Evolutionary conservation across 2,888 invertebrate genomes (phyloP).

Genomic region (Euphydryas editha): DNA sequence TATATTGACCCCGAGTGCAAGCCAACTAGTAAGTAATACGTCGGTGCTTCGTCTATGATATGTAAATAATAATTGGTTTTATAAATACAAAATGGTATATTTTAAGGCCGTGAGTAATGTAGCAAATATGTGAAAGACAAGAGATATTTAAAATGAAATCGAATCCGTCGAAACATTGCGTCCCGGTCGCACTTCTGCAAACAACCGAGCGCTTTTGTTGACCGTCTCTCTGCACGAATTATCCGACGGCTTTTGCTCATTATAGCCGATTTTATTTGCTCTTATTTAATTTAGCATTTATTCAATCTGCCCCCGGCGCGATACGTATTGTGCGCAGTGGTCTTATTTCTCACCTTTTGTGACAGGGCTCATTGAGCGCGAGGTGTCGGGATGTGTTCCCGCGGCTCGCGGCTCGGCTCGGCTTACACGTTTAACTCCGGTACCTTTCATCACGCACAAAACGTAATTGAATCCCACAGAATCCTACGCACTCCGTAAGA

Average conservation of each 20-base stretch:
- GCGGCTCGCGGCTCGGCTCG: constrained; percentile 75
- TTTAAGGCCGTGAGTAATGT: constrained; percentile 31
- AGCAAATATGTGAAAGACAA: constrained; percentile 36
- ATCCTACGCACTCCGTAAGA: constrained; percentile 81
- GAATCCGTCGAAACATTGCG: constrained; percentile 56
- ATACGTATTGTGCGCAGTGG: constrained; percentile 62
- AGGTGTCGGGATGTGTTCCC: constrained; percentile 82
- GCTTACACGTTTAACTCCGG: constrained; percentile 77
- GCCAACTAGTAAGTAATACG: constrained; percentile 62
- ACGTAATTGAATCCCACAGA: constrained; percentile 84
- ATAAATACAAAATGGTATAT: constrained; percentile 78
- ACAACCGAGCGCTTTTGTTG: constrained; percentile 60
- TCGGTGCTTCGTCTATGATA: constrained; percentile 80
- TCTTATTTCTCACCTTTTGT: constrained; percentile 80
- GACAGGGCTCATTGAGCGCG: constrained; percentile 80
- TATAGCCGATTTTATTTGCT: constrained; percentile 80
- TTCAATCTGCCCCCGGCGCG: constrained; percentile 79
- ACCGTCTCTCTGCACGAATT: constrained; percentile 71
- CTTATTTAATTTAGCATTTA: constrained; percentile 83
- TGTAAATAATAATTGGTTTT: constrained; percentile 83
- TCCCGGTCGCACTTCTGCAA: constrained; percentile 54
- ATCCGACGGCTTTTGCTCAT: constrained; percentile 74
- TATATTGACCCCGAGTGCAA: constrained; percentile 80
- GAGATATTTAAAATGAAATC: constrained; percentile 60
- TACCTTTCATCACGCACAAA: constrained; percentile 82